Evolutionary conservation across 2,113 vertebrate species (phyloP).

Genomic region (Gallinago media): DNA sequence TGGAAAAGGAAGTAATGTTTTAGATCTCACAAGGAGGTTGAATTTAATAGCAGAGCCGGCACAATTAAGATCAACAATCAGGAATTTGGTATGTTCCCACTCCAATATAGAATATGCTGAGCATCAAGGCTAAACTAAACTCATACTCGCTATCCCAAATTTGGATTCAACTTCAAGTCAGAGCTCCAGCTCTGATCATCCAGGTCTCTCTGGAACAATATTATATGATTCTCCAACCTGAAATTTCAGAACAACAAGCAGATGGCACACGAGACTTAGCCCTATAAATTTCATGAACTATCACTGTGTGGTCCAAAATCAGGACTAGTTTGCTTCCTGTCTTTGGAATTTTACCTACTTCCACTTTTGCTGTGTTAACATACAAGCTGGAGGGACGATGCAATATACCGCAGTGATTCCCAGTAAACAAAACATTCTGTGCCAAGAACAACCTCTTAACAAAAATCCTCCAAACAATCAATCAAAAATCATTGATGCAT

Average conservation of each 20-base stretch:
- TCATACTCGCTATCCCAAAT: not conserved
- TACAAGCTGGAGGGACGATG: not conserved
- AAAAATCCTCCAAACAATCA: not conserved
- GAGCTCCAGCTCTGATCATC: not conserved
- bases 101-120: not conserved
- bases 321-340: not conserved
- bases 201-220: not conserved
- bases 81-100: not conserved
- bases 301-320: not conserved
- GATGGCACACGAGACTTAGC: not conserved
- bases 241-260: not conserved
- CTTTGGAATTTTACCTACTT: not conserved
- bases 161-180: not conserved
- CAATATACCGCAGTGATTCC: not conserved
- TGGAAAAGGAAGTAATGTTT: not conserved
- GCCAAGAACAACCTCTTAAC: not conserved
- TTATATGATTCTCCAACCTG: not conserved
- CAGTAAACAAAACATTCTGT: not conserved
- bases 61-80: not conserved
- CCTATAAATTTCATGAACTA: not conserved
- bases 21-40: not conserved
- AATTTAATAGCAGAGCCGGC: not conserved
- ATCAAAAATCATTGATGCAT: accelerated
- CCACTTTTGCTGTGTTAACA: not conserved
- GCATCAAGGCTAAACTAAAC: not conserved